phyloP scores from a whole-genome alignment of 2,888 invertebrate genomes.

The Calameuta pallipes region DNA sequence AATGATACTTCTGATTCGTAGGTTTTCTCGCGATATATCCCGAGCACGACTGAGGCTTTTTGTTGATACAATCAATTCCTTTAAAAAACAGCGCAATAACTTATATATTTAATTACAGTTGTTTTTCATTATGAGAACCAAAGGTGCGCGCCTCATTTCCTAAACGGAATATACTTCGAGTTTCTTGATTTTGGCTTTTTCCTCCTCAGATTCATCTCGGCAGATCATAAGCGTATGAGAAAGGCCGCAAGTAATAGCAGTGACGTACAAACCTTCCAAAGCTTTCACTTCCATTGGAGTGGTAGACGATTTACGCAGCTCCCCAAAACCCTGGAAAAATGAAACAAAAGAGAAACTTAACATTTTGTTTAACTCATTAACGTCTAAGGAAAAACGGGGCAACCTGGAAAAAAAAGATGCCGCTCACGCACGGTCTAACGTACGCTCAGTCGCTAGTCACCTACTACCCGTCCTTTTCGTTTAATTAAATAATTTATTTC shows the following conservation, averaged over 20 bases:
- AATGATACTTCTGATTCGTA: not conserved
- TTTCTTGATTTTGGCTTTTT: conserved; percentile 71
- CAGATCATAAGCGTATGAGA: conserved; percentile 84
- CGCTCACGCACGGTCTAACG: no score
- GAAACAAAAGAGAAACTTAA: conserved; percentile 9
- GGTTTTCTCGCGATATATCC: not conserved
- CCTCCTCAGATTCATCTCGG: conserved; percentile 74
- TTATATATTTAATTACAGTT: conserved; percentile 15
- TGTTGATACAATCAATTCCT: conserved; percentile 18
- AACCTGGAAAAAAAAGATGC: no score
- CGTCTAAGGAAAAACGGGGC: no score
- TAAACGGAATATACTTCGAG: conserved; percentile 69
- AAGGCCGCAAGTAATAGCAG: conserved; percentile 85
- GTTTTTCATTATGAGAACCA: conserved; percentile 8
- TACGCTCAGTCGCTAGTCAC: no score
- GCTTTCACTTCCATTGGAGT: conserved; percentile 87
- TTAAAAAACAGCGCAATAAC: conserved; percentile 21
- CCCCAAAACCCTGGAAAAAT: conserved; percentile 81
- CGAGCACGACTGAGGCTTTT: conserved; percentile 7
- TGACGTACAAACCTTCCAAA: conserved; percentile 80
- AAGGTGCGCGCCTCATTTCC: conserved; percentile 22
- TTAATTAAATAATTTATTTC: no score
- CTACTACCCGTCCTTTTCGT: no score
- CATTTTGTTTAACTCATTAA: not conserved
- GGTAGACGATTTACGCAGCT: conserved; percentile 87